Evolutionary conservation across 2,113 vertebrate species (phyloP).

Genomic region (Odobenus rosmarus): DNA sequence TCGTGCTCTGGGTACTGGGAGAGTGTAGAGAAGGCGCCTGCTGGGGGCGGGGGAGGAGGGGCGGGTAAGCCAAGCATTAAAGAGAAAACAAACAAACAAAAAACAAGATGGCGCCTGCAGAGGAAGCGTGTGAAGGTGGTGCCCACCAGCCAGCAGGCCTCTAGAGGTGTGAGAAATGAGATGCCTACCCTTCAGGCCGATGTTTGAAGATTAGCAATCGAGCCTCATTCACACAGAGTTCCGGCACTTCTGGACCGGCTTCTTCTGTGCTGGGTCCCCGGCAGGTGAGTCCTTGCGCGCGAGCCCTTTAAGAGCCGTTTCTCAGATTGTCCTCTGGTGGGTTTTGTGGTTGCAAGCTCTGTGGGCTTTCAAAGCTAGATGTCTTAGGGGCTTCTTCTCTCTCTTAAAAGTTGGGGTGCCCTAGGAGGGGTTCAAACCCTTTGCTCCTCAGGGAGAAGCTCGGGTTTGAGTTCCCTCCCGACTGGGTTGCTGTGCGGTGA

Average conservation of each 20-base stretch:
- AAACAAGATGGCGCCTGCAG: not conserved
- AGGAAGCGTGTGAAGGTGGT: not conserved
- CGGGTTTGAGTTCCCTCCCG: not conserved
- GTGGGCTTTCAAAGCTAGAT: not conserved
- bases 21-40: not conserved
- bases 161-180: not conserved
- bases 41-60: accelerated
- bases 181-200: not conserved
- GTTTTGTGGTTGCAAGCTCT: not conserved
- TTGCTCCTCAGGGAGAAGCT: not conserved
- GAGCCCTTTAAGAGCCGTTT: not conserved
- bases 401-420: not conserved
- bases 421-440: not conserved
- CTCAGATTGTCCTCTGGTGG: not conserved
- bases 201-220: not conserved
- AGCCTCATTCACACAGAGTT: not conserved
- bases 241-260: not conserved
- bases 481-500: not conserved
- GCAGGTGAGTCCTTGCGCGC: not conserved
- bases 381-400: not conserved
- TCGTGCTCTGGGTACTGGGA: not conserved
- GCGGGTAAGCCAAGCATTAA: not conserved
- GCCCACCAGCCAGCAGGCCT: not conserved
- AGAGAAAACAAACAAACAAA: not conserved
- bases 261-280: not conserved